phyloP scores from a whole-genome alignment of 2,888 invertebrate species.

The Myopa testacea region DNA sequence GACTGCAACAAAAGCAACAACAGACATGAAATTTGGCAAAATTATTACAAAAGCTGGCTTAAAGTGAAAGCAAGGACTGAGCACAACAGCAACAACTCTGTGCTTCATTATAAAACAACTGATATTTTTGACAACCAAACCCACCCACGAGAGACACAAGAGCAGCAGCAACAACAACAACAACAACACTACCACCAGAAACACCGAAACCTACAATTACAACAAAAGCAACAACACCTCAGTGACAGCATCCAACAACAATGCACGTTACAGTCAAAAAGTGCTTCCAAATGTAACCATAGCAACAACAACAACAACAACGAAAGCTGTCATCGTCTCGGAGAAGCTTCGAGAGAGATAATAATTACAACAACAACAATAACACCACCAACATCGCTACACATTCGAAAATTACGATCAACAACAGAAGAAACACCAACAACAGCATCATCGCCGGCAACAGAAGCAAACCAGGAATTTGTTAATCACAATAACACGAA shows the following conservation, averaged over 20 bases:
- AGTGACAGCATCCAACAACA: conserved; percentile 4
- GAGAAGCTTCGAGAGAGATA: no score
- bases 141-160: conserved; percentile 15
- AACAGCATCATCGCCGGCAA: background rate
- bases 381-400: background rate
- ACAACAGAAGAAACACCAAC: background rate
- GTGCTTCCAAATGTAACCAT: conserved; percentile 18
- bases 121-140: conserved; percentile 20
- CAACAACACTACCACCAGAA: background rate
- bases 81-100: conserved; percentile 5
- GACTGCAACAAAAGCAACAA: conserved; percentile 24
- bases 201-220: background rate
- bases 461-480: background rate
- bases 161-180: conserved; percentile 12
- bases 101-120: background rate
- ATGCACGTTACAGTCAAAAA: conserved; percentile 24
- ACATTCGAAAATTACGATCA: no score
- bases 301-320: conserved; percentile 12
- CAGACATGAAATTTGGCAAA: background rate
- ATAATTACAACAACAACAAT: background rate
- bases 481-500: conserved; percentile 11
- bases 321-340: background rate
- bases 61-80: background rate
- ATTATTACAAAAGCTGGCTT: background rate
- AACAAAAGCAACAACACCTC: conserved; percentile 17